These are phyloP conservation scores for Esox lucius DNA, from an alignment of 2,797 vertebrate species.

Conservation along the genomic window DNA sequence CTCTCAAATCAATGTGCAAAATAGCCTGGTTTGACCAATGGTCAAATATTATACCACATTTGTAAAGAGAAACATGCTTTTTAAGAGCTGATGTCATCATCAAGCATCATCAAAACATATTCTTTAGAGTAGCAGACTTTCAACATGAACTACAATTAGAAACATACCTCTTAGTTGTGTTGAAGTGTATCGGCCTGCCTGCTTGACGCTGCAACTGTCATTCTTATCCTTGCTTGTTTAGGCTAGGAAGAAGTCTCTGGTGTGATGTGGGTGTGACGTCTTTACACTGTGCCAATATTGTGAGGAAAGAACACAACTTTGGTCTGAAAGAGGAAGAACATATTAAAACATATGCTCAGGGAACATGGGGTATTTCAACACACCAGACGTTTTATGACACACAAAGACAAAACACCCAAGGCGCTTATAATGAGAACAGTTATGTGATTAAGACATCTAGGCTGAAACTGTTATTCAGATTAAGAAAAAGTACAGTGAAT, in stretches of 20 bases:
- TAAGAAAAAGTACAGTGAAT: neutral
- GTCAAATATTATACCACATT: too few species aligned
- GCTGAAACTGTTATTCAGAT: neutral
- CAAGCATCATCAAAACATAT: too few species aligned
- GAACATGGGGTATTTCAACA: neutral
- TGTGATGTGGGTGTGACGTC: conserved; percentile 22
- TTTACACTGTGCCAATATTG: neutral
- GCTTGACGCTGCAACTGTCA: neutral
- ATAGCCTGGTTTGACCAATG: too few species aligned
- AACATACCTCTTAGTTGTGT: neutral
- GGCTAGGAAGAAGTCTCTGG: neutral
- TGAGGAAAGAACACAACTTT: conserved; percentile 31
- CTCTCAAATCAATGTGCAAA: too few species aligned
- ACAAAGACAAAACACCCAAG: neutral
- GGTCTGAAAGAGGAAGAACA: conserved; percentile 53
- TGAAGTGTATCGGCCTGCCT: too few species aligned
- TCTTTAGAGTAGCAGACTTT: neutral
- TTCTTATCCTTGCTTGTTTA: conserved; percentile 13
- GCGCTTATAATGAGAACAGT: neutral
- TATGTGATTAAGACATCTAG: neutral
- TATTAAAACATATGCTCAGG: conserved; percentile 21
- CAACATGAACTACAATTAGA: neutral
- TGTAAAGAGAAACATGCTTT: too few species aligned
- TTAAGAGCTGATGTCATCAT: too few species aligned
- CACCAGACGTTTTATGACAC: neutral